Evolutionary conservation across 2,113 vertebrate genomes (phyloP).

Genomic region (Pseudorasbora parva): DNA sequence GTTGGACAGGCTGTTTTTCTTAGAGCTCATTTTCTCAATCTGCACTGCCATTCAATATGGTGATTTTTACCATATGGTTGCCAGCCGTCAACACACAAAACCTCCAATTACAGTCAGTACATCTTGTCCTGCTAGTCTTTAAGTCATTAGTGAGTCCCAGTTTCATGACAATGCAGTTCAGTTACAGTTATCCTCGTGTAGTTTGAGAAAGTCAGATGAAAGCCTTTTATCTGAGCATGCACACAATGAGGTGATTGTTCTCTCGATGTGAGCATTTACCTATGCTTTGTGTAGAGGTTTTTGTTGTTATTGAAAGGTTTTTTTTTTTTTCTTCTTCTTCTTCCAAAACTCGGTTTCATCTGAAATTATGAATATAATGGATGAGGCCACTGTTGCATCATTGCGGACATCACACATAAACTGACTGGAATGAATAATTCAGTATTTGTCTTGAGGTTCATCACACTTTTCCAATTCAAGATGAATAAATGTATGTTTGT

Average conservation of each 20-base stretch:
- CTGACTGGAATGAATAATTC: constrained; percentile 9
- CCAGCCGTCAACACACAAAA: neutral
- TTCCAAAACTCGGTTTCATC: neutral
- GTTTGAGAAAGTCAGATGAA: neutral
- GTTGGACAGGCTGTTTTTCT: neutral
- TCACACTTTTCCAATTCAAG: neutral
- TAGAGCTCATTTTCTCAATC: neutral
- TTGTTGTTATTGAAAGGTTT: neutral
- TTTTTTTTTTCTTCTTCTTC: neutral
- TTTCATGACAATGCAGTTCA: neutral
- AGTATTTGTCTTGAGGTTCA: constrained; percentile 6
- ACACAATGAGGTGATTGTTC: neutral
- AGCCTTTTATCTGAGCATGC: constrained; percentile 3
- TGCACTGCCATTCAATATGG: neutral
- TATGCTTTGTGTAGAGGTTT: neutral
- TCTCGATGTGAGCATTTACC: neutral
- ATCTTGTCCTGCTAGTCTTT: neutral
- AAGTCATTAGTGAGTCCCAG: neutral
- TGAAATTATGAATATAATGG: neutral
- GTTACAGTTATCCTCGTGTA: neutral
- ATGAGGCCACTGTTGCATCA: constrained; percentile 15
- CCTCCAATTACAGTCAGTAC: neutral
- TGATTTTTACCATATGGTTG: neutral
- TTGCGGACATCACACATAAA: neutral
- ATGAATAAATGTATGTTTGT: neutral